Evolutionary conservation across 92 coral and sea anemone genomes (phyloP).

Genomic region (Diadumene lineata): DNA sequence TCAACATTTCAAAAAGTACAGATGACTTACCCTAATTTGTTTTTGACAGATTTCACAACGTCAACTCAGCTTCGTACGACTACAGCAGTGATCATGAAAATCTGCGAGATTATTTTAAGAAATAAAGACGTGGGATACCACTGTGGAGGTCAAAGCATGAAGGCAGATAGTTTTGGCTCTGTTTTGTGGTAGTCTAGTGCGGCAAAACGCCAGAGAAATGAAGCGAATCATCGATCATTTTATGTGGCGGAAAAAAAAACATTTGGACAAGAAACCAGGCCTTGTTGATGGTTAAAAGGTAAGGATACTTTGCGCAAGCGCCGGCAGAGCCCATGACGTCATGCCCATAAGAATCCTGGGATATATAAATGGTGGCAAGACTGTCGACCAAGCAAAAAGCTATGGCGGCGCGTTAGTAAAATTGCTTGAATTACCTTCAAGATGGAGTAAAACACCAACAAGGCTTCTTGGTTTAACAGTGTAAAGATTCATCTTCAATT

Average conservation of each 20-base stretch:
- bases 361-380: conserved; percentile 79
- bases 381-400: conserved; percentile 6
- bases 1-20: neutral
- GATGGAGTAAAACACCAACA: conserved; percentile 20
- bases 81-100: neutral
- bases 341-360: conserved; percentile 89
- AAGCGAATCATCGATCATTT: neutral
- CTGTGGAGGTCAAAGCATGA: neutral
- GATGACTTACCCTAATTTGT: neutral
- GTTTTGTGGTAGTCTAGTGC: neutral
- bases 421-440: conserved; percentile 13
- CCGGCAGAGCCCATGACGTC: conserved; percentile 63
- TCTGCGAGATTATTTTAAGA: neutral
- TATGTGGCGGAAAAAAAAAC: conserved; percentile 3
- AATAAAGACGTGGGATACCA: neutral
- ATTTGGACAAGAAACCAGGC: conserved; percentile 40
- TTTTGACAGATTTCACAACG: neutral
- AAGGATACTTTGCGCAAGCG: conserved; percentile 55
- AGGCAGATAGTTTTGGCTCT: neutral
- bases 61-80: neutral
- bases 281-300: conserved; percentile 35
- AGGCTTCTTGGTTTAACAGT: conserved; percentile 10
- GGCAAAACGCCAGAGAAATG: neutral
- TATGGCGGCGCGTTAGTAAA: neutral
- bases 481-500: neutral